Base-by-base conservation (phyloP, 2,888 invertebrate species). In the Erebia palarica region DNA sequence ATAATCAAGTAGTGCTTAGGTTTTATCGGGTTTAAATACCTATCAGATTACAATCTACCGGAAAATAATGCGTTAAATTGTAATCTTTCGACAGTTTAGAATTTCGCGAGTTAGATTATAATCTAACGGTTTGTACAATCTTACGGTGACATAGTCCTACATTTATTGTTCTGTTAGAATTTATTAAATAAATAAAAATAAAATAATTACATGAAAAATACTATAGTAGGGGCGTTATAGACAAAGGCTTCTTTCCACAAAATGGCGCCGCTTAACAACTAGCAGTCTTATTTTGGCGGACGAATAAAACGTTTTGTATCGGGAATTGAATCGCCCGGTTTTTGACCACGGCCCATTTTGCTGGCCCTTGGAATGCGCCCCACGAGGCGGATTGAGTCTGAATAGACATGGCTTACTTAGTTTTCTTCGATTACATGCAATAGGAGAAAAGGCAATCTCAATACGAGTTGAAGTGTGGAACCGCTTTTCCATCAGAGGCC, bases 221-320 rank as follows among this genome's bases (percentile, higher is more conserved):
- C 18, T 3, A 16, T 72, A 53, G 75, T 76, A 76, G 57, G 66
- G 71, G 65, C 27, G 5, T 49, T 68, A 53, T 55, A 61, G 73
- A 73, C 69, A 55, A 74, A 75, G 75, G 64, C 68, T 75, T 74
- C 69, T 61, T 73, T 60, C 83, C 81, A 76, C 81, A 82, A 85
- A 85, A 86, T 83, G 83, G 85, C 82, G 82, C 80, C 81, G 65
- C 82, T 80, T 84, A 82, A 86, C 84, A 82, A 81, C 82, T 81
- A 76, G 68, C 75, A 81, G 80, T 80, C 84, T 85, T 86, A 85
- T 89, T 85, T 84, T 83, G 85, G 73, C 81, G 81, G 78, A 77
- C 78, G 82, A 86, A 88, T 88, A 88, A 90, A 90, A 86, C 85
- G 87, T 85, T 89, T 89, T 89, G 88, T 90, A 88, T 87, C 85